phyloP scores from a whole-genome alignment of 2,797 vertebrate species.

The Poeciliopsis paucimaculata region DNA sequence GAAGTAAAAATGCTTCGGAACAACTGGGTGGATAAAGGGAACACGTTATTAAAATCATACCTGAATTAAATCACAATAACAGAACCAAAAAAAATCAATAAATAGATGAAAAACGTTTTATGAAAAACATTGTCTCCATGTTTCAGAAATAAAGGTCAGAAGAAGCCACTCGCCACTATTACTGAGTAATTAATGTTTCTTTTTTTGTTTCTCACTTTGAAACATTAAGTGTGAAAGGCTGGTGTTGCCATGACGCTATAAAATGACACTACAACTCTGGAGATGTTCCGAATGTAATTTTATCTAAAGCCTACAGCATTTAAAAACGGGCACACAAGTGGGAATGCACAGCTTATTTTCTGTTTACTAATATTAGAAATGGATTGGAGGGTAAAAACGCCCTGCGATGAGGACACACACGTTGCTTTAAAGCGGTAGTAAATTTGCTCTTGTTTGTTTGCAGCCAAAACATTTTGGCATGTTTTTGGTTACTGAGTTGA shows the following conservation, averaged over 20 bases:
- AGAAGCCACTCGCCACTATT: not conserved
- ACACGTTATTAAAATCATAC: not conserved
- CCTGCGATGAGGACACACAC: not conserved
- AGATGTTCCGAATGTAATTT: not conserved
- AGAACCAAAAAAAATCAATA: constrained; percentile 5
- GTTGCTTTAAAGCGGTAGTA: no score
- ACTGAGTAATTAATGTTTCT: not conserved
- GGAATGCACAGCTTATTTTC: not conserved
- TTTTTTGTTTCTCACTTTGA: not conserved
- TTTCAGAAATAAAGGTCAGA: not conserved
- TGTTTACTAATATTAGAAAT: not conserved
- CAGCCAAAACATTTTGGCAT: not conserved
- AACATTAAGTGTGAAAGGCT: not conserved
- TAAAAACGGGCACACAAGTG: not conserved
- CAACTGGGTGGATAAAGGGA: constrained; percentile 1
- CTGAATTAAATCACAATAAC: constrained; percentile 4
- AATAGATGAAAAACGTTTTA: not conserved
- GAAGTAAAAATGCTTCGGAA: not conserved
- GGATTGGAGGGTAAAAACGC: not conserved
- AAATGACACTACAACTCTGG: not conserved
- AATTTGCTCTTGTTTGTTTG: not conserved
- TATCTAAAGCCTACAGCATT: not conserved
- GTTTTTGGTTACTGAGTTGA: not conserved
- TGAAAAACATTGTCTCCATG: not conserved
- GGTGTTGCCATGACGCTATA: not conserved